These are phyloP conservation scores for Eupeodes corollae DNA, from an alignment of 1,140 invertebrate genomes.

Conservation along the genomic window DNA sequence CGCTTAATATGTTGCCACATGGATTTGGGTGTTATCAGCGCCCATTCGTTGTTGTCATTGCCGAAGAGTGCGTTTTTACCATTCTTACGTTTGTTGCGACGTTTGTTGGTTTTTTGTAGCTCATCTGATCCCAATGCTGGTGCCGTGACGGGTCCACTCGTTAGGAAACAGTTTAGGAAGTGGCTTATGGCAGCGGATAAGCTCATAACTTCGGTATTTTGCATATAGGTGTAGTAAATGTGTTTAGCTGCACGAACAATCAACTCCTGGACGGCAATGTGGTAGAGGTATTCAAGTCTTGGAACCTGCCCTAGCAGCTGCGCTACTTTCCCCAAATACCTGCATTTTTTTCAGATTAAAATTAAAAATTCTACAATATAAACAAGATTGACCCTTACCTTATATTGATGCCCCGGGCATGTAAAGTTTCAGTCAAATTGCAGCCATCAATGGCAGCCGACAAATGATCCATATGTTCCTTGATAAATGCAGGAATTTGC, in stretches of 20 bases:
- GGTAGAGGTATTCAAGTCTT: slow-evolving; percentile 75
- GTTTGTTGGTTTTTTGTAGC: slow-evolving; percentile 48
- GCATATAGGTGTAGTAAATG: slow-evolving; percentile 84
- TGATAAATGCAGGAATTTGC: slow-evolving; percentile 88
- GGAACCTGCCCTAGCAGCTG: slow-evolving; percentile 65
- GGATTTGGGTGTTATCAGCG: slow-evolving; percentile 65
- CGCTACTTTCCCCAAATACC: slow-evolving; percentile 82
- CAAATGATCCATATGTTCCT: slow-evolving; percentile 84
- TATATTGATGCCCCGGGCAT: slow-evolving; percentile 91
- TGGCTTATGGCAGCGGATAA: slow-evolving; percentile 81
- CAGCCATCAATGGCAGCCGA: slow-evolving; percentile 88
- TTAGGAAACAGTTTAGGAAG: slow-evolving; percentile 90
- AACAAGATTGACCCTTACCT: slow-evolving; percentile 35
- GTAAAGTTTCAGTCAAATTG: slow-evolving; percentile 87
- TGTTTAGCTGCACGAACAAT: slow-evolving; percentile 84
- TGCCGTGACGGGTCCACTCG: slow-evolving; percentile 54
- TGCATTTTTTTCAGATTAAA: not conserved
- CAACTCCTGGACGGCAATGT: slow-evolving; percentile 77
- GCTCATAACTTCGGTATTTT: slow-evolving; percentile 80
- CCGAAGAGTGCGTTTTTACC: slow-evolving; percentile 1
- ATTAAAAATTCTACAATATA: slow-evolving; percentile 1
- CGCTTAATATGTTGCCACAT: slow-evolving; percentile 80
- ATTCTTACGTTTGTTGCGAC: slow-evolving; percentile 50
- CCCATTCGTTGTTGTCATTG: slow-evolving; percentile 67
- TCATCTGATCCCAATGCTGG: slow-evolving; percentile 57